phyloP scores from a whole-genome alignment of 2,888 invertebrate species.

The Carpatolechia fugitivella region DNA sequence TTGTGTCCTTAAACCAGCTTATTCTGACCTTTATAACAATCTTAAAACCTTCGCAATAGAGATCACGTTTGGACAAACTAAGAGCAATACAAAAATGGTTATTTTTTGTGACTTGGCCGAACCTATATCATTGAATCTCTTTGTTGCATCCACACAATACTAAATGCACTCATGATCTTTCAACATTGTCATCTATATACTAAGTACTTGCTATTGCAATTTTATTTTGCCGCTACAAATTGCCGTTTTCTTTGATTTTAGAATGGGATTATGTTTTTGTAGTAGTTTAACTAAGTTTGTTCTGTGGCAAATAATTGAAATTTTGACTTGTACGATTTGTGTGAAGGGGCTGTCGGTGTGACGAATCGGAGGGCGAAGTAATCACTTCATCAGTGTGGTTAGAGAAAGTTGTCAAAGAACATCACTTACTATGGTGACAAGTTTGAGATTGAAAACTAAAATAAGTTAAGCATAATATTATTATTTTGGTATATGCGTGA shows the following conservation, averaged over 20 bases:
- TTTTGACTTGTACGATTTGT: slow-evolving; percentile 73
- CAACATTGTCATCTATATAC: background rate
- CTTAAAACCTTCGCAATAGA: too few species aligned
- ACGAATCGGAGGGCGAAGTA: slow-evolving; percentile 47
- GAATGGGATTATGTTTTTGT: background rate
- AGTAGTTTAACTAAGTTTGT: slow-evolving; percentile 8
- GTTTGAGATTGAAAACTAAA: too few species aligned
- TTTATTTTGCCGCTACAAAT: background rate
- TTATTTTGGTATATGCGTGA: too few species aligned
- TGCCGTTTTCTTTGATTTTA: background rate
- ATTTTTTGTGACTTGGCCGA: too few species aligned
- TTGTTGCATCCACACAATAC: slow-evolving; percentile 2
- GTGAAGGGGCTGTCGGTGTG: slow-evolving; percentile 67
- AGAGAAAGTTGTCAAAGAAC: slow-evolving; percentile 26
- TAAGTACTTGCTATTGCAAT: slow-evolving; percentile 5
- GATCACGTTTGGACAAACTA: too few species aligned
- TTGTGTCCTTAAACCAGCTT: too few species aligned
- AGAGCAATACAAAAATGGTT: too few species aligned
- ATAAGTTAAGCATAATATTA: too few species aligned
- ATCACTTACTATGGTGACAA: background rate
- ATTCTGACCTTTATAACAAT: too few species aligned
- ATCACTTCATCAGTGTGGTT: slow-evolving; percentile 47
- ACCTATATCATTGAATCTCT: background rate
- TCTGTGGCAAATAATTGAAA: slow-evolving; percentile 61
- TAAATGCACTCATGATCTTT: slow-evolving; percentile 3